Conservation (phyloP, 2,888 invertebrate genomes). For the Norana najaformis region DNA sequence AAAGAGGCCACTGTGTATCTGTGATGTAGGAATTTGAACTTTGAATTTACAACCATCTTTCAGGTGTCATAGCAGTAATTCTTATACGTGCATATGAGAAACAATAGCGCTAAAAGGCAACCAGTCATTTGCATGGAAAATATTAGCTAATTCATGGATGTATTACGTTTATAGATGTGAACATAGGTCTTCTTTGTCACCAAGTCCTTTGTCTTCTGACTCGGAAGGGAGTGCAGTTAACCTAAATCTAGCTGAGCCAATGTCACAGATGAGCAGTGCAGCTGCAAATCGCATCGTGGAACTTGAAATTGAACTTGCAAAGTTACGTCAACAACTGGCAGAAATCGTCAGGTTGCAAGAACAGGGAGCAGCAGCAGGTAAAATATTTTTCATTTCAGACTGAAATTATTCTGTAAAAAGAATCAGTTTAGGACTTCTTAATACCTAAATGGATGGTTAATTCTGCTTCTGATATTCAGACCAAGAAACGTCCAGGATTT, state of each 20-base stretch:
- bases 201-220: neutral
- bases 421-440: no score
- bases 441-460: neutral
- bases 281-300: neutral
- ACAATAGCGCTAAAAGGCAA: neutral
- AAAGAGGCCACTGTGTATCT: neutral
- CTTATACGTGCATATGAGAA: no score
- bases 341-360: neutral
- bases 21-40: neutral
- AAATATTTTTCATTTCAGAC: neutral
- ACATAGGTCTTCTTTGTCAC: slow-evolving; percentile 2
- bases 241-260: neutral
- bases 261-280: neutral
- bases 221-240: neutral
- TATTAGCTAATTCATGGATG: neutral
- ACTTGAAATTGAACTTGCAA: neutral
- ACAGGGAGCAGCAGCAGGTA: neutral
- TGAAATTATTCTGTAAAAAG: neutral
- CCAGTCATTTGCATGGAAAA: neutral
- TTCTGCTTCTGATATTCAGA: neutral
- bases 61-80: no score
- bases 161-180: neutral
- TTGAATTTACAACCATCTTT: no score
- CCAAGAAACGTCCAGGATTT: neutral
- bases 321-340: slow-evolving; percentile 14